Conservation (phyloP, 1,140 invertebrate species). For the Drosophila ficusphila region DNA sequence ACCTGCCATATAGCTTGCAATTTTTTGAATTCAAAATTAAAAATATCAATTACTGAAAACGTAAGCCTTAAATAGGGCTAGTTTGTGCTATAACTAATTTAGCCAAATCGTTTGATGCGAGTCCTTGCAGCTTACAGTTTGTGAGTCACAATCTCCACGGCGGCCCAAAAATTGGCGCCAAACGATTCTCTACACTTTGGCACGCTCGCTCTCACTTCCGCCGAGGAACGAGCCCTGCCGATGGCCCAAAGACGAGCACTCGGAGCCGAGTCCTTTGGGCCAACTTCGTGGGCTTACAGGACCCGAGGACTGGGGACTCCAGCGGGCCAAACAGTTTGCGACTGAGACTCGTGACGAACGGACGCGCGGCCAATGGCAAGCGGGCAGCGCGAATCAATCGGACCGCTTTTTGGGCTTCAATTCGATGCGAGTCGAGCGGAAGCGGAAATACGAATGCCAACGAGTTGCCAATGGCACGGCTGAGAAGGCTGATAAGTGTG, state of each 20-base stretch:
- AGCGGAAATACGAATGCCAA: conserved; percentile 31
- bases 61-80: too few species aligned
- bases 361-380: conserved; percentile 75
- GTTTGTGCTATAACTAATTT: not conserved
- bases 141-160: conserved; percentile 64
- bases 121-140: conserved; percentile 57
- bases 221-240: conserved; percentile 23
- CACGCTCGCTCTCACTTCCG: conserved; percentile 12
- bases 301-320: conserved; percentile 47
- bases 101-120: not conserved
- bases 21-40: too few species aligned
- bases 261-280: conserved; percentile 18
- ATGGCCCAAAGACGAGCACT: conserved; percentile 16
- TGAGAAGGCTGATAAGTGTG: conserved; percentile 17
- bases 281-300: conserved; percentile 20
- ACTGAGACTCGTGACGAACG: conserved; percentile 77
- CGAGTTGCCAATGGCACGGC: conserved; percentile 23
- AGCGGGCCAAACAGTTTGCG: conserved; percentile 72
- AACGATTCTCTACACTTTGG: conserved; percentile 33
- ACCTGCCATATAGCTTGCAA: too few species aligned
- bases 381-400: conserved; percentile 49
- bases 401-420: conserved; percentile 27
- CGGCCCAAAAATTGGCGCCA: conserved; percentile 66
- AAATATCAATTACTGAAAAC: too few species aligned
- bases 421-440: conserved; percentile 43